Evolutionary conservation across 2,113 vertebrate genomes (phyloP).

Genomic region (Neomonachus schauinslandi): DNA sequence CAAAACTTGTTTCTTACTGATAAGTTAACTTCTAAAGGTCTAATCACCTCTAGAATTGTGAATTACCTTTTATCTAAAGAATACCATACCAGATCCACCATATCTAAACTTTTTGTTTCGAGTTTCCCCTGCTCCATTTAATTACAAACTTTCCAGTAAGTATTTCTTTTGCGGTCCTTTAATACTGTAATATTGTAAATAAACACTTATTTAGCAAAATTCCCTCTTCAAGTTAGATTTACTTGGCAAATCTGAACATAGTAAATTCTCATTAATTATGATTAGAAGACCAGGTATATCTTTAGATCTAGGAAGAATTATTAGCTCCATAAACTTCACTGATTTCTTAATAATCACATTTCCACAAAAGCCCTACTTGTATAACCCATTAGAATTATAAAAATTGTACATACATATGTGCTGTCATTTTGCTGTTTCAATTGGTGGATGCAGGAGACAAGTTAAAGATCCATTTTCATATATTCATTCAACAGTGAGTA

Average conservation of each 20-base stretch:
- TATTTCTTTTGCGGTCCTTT: background rate
- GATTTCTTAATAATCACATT: conserved; percentile 28
- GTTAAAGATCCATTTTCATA: conserved; percentile 10
- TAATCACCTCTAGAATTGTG: background rate
- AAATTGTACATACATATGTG: background rate
- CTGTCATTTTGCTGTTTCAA: conserved; percentile 43
- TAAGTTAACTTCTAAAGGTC: background rate
- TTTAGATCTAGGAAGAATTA: background rate
- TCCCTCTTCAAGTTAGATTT: conserved; percentile 8
- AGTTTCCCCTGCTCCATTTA: background rate
- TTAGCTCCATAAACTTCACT: background rate
- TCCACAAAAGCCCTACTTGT: conserved; percentile 4
- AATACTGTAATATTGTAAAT: background rate
- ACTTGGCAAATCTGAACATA: conserved; percentile 5
- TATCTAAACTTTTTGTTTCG: conserved; percentile 9
- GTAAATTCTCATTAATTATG: background rate
- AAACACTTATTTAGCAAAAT: conserved; percentile 12
- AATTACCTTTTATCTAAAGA: background rate
- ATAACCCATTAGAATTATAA: background rate
- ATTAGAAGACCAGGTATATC: background rate
- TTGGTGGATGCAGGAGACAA: background rate
- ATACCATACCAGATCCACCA: background rate
- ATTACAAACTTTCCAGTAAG: conserved; percentile 29
- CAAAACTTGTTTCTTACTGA: conserved; percentile 36
- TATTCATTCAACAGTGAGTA: background rate